Base-by-base conservation (phyloP, 2,888 invertebrate genomes). In the Himalopsyche japonica region DNA sequence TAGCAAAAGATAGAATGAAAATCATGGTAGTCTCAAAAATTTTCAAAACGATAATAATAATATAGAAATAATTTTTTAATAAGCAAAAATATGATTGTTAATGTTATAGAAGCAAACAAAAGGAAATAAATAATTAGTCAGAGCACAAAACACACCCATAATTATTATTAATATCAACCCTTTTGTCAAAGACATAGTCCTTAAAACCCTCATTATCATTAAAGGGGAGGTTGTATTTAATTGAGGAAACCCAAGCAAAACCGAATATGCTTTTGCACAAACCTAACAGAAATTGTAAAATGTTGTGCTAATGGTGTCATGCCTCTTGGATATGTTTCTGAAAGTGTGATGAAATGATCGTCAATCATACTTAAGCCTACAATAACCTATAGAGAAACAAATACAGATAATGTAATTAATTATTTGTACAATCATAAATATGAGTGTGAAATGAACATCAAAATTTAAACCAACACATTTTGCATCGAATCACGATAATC, bases 291-390 rank as follows among this genome's bases (percentile, higher is more conserved):
- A 30, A 76, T 83, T 80, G 76, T 76, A 84, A 78, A 84, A 70
- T 82, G 82, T 34, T 79, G 82, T 24, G 82, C 70, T 81, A 49
- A 84, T 81, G 84, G 48, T 84, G 84, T 77, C 79, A 82, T 82
- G 79, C 82, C 76, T 57, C 84, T 82, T 79, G 84, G 24, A 76
- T 70, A 84, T 79, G 82, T 32, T 79, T 84, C 84, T 84, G 84
- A 82, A 84, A 84, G 70, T 32, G 49, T 79, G 79, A 57, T 79
- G 47, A 37, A 79, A 27, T 27, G 24, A 70, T 27, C 30, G n/a
- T 70, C 24, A 70, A 76, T 32, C 34, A 27, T 34, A 76, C 34
- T 15, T 76, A 76, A 76, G 76, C 76, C 30, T 76, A 76, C 34
- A 76, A 76, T 34, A 32, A 32, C 34, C 30, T 30, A 30, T 76